A percentile compares a stretch with the other conserved stretches of the same genome.
Evolutionary conservation across 92 coral and sea anemone genomes (phyloP).

Genomic region (Siderastrea siderea): DNA sequence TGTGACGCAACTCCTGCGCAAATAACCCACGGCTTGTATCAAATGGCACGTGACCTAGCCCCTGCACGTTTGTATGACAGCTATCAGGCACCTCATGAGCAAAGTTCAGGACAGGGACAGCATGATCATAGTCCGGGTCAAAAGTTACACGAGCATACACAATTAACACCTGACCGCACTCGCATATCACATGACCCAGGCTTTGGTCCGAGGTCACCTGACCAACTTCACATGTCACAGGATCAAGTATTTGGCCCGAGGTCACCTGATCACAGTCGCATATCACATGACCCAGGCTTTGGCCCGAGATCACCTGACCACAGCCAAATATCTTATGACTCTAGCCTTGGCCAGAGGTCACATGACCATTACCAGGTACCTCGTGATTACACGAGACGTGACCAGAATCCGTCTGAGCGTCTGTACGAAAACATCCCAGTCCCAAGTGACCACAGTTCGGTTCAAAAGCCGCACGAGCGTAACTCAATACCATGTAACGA

Average conservation of each 20-base stretch:
- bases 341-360: slow-evolving; percentile 32
- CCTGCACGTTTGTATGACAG: slow-evolving; percentile 26
- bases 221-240: slow-evolving; percentile 18
- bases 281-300: slow-evolving; percentile 22
- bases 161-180: slow-evolving; percentile 4
- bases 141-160: slow-evolving; percentile 18
- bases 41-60: slow-evolving; percentile 24
- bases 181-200: slow-evolving; percentile 14
- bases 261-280: slow-evolving; percentile 14
- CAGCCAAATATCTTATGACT: slow-evolving; percentile 24
- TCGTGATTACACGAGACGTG: slow-evolving; percentile 43
- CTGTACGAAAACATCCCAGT: slow-evolving; percentile 18
- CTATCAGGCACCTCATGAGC: slow-evolving; percentile 31
- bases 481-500: not conserved
- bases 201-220: slow-evolving; percentile 31
- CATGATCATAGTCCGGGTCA: slow-evolving; percentile 5
- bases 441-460: slow-evolving; percentile 38
- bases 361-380: slow-evolving; percentile 38
- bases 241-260: slow-evolving; percentile 9
- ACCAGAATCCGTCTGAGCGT: not conserved
- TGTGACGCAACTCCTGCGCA: slow-evolving; percentile 15
- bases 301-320: slow-evolving; percentile 30
- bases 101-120: slow-evolving; percentile 11
- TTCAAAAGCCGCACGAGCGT: slow-evolving; percentile 23
- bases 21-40: slow-evolving; percentile 12